Conservation (phyloP, 2,797 vertebrate genomes). For the Peromyscus eremicus region DNA sequence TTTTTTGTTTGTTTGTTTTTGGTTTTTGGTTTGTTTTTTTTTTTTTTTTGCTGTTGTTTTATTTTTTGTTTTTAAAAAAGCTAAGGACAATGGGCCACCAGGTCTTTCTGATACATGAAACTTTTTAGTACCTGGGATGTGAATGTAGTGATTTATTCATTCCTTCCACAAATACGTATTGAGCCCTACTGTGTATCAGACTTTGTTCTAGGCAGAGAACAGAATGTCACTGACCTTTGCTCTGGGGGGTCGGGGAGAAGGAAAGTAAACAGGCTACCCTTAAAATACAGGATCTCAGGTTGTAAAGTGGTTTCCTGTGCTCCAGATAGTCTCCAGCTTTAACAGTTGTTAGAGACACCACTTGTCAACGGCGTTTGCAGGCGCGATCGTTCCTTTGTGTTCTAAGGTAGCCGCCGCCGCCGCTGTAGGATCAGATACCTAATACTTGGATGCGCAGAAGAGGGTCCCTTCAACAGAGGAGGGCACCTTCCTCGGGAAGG, state of each 20-base stretch:
- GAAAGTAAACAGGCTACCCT: conserved; percentile 30
- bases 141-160: neutral
- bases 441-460: neutral
- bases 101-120: neutral
- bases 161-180: conserved; percentile 7
- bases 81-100: neutral
- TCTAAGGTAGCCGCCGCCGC: neutral
- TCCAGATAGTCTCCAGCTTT: conserved; percentile 49
- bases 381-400: conserved; percentile 23
- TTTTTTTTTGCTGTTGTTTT: too few species aligned
- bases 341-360: neutral
- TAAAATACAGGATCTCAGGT: neutral
- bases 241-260: neutral
- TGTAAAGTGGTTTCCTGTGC: neutral
- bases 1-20: too few species aligned
- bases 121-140: neutral
- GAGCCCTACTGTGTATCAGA: neutral
- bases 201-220: conserved; percentile 9
- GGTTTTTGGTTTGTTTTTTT: too few species aligned
- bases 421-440: neutral
- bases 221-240: neutral
- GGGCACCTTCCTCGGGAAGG: neutral
- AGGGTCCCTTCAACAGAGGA: neutral
- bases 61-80: neutral
- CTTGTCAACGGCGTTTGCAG: neutral